A percentile compares a stretch with the other conserved stretches of the same genome.
phyloP scores from a whole-genome alignment of 1,140 invertebrate genomes.

The Heliconius hermathena region DNA sequence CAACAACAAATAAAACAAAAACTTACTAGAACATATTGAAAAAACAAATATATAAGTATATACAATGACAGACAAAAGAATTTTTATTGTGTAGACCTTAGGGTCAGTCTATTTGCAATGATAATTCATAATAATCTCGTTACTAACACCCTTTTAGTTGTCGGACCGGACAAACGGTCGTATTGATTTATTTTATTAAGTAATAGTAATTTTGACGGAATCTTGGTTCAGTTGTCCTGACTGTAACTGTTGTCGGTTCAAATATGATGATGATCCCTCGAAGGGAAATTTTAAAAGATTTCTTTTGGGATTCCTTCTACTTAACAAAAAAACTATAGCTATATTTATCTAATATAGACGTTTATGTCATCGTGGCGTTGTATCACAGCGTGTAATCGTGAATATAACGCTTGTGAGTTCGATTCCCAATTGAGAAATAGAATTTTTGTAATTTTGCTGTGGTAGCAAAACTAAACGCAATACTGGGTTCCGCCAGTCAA shows the following conservation, averaged over 20 bases:
- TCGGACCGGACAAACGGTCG: constrained; percentile 47
- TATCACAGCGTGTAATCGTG: too few relatives aligned
- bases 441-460: too few relatives aligned
- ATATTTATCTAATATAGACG: too few relatives aligned
- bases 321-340: too few relatives aligned
- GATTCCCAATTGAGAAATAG: too few relatives aligned
- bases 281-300: background rate
- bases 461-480: too few relatives aligned
- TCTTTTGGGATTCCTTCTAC: too few relatives aligned
- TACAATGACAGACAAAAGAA: constrained; percentile 18
- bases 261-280: too few relatives aligned
- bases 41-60: background rate
- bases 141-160: constrained; percentile 66
- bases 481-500: too few relatives aligned
- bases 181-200: constrained; percentile 70
- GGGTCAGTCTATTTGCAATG: constrained; percentile 67
- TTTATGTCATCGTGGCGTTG: too few relatives aligned
- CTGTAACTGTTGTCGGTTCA: background rate
- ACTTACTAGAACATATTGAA: background rate
- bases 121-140: constrained; percentile 69
- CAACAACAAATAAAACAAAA: background rate
- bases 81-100: constrained; percentile 22
- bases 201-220: constrained; percentile 40
- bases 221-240: background rate
- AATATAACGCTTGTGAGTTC: too few relatives aligned